Evolutionary conservation across 2,888 invertebrate genomes (phyloP), one percentile per base, ranked within the genome.

Genomic region (Gryllus longicercus): DNA sequence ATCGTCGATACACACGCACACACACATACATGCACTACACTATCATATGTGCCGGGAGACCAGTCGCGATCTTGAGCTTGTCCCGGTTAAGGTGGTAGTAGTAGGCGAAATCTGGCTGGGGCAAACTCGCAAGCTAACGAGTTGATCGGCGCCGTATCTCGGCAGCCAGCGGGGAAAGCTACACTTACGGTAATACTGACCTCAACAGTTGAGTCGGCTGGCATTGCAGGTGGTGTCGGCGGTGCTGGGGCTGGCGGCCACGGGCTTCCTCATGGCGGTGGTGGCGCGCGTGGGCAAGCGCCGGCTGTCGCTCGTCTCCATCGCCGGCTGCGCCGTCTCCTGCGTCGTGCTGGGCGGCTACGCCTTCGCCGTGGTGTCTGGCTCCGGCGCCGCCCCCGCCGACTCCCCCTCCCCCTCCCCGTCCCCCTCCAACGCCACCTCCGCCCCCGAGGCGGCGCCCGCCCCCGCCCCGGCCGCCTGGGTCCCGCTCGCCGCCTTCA

Each of bases 271-370:
- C 25, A 87, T 89, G 78, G 85, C 85, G 14, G 83, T 87, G 18
- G 88, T 90, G 77, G 88, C 88, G 81, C 78, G 87, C 10, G 83
- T 88, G 2, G 90, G 90, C 1, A 90, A 90, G 83, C 85, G 90
- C 1, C 88, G 88, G 81, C 85, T 90, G 21, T 88, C 87, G 1
- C 83, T 90, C 4, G 84, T 87, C 0, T 86, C 89, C 0, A 86
- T 90, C 85, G 83, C 87, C 2, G 88, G 88, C 2, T 85, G 88
- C 2, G 88, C 88, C 0, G 38, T 88, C 2, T 86, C 87, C 51
- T 88, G 88, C 80, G 85, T 88, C 16, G 85, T 86, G 0, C 85
- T 90, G 49, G 89, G 89, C 76, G 82, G 86, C 2, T 91, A 90
- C 83, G 88, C 89, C 0, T 86, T 85, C 80, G 23, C 38, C 25